A percentile compares a stretch with the other conserved stretches of the same genome.
phyloP scores from a whole-genome alignment of 2,797 vertebrate species.

The Ptychobarbus kaznakovi region DNA sequence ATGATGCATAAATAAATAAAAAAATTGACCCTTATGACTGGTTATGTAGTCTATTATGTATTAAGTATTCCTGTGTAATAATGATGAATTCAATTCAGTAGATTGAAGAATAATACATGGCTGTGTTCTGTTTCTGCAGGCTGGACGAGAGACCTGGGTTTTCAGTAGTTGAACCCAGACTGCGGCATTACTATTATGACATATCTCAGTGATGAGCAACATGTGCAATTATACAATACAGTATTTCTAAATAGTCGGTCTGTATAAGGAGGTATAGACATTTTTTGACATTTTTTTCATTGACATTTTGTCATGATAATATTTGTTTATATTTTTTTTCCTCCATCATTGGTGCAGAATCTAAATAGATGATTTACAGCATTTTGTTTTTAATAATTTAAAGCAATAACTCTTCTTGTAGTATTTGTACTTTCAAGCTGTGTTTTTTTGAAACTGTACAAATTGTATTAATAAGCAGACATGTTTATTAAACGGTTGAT shows the following conservation, averaged over 20 bases:
- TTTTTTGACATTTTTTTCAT: neutral
- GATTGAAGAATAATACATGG: neutral
- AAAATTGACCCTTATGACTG: too few relatives aligned
- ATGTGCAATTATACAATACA: neutral
- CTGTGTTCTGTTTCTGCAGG: constrained; percentile 71
- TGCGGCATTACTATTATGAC: constrained; percentile 94
- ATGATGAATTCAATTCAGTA: neutral
- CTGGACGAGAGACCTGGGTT: constrained; percentile 87
- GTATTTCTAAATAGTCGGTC: neutral
- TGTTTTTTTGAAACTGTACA: constrained; percentile 3
- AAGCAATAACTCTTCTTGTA: neutral
- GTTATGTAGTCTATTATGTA: neutral
- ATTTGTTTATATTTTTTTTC: neutral
- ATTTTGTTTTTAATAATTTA: neutral
- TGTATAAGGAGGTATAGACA: neutral
- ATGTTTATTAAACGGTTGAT: neutral
- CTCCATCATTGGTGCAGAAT: neutral
- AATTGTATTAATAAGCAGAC: neutral
- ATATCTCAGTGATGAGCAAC: constrained; percentile 63
- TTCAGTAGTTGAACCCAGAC: constrained; percentile 81
- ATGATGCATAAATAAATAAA: too few relatives aligned
- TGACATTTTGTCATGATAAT: neutral
- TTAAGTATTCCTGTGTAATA: neutral
- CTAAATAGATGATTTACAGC: neutral
- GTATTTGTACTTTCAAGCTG: neutral